Evolutionary conservation across 1,140 invertebrate species (phyloP).

Genomic region (Sinonovacula constricta): DNA sequence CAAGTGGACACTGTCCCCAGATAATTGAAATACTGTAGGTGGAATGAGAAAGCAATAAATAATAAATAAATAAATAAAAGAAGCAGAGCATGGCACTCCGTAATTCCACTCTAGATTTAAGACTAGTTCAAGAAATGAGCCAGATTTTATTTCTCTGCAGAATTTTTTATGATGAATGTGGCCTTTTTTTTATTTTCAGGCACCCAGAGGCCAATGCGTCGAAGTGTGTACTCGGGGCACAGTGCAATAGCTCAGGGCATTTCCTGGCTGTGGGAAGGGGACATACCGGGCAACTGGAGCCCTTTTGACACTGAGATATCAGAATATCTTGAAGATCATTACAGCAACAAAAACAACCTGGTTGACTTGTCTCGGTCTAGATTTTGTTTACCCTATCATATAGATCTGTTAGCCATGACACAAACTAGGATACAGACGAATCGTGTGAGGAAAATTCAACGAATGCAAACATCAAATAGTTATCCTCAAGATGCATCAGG

Average conservation of each 20-base stretch:
- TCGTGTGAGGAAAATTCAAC: slow-evolving; percentile 81
- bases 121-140: not conserved
- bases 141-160: not conserved
- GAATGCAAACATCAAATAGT: too few relatives aligned
- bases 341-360: slow-evolving; percentile 85
- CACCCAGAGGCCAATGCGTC: slow-evolving; percentile 83
- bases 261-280: slow-evolving; percentile 87
- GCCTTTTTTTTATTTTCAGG: slow-evolving; percentile 70
- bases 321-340: slow-evolving; percentile 89
- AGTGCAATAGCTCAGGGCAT: slow-evolving; percentile 90
- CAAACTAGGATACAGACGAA: slow-evolving; percentile 83
- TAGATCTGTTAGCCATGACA: slow-evolving; percentile 78
- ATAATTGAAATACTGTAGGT: too few relatives aligned
- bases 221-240: slow-evolving; percentile 87
- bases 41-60: too few relatives aligned
- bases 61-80: too few relatives aligned
- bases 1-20: too few relatives aligned
- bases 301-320: slow-evolving; percentile 88
- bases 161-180: too few relatives aligned
- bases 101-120: not conserved
- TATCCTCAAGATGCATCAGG: too few relatives aligned
- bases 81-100: not conserved
- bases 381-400: slow-evolving; percentile 83
- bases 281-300: slow-evolving; percentile 84
- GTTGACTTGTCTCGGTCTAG: slow-evolving; percentile 87